These are phyloP conservation scores for Pecten maximus DNA, from an alignment of 2,888 invertebrate genomes.

Conservation along the genomic window DNA sequence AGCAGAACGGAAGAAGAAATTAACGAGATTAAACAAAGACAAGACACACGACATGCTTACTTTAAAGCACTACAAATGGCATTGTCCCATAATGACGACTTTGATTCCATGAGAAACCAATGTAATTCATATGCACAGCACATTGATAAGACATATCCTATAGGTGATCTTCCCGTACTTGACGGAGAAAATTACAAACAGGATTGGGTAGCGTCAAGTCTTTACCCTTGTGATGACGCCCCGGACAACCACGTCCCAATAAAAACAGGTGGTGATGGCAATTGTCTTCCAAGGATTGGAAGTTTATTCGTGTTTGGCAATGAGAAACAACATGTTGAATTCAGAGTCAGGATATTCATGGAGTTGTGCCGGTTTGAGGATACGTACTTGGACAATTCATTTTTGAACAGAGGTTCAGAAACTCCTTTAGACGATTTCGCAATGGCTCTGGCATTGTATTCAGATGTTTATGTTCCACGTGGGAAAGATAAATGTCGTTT, in stretches of 20 bases:
- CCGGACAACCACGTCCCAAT: neutral
- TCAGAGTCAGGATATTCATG: neutral
- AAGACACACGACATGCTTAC: neutral
- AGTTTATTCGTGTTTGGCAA: neutral
- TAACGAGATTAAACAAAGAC: neutral
- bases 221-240: neutral
- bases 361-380: neutral
- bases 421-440: neutral
- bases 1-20: neutral
- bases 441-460: neutral
- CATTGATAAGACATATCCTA: neutral
- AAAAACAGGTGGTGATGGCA: neutral
- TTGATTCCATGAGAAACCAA: neutral
- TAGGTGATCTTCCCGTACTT: neutral
- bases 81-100: neutral
- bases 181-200: neutral
- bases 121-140: neutral
- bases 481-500: neutral
- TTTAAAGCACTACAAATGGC: neutral
- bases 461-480: neutral
- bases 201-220: neutral
- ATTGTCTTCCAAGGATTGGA: neutral
- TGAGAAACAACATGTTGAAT: neutral
- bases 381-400: neutral
- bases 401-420: neutral